Conservation (phyloP, 1,140 invertebrate genomes). For the Hermatobates lingyangjiaoensis region DNA sequence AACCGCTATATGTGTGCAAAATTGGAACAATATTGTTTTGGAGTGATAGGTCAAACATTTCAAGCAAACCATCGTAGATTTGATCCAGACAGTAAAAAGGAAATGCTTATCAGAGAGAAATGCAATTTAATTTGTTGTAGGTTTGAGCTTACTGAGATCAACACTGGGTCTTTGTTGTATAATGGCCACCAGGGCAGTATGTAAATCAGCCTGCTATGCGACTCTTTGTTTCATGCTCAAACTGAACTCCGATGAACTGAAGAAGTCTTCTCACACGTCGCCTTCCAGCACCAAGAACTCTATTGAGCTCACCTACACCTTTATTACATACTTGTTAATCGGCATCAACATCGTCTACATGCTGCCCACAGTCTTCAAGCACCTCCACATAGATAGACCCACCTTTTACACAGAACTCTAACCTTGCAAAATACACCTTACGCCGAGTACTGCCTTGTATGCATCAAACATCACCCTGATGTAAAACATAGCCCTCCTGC, state of each 20-base stretch:
- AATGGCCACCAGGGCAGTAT: constrained; percentile 40
- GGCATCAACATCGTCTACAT: constrained; percentile 56
- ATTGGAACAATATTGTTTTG: too few species aligned
- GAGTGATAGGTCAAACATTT: too few species aligned
- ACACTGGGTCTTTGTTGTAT: constrained; percentile 52
- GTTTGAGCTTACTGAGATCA: constrained; percentile 42
- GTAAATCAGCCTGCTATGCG: constrained; percentile 47
- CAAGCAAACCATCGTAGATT: too few species aligned
- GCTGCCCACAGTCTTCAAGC: constrained; percentile 56
- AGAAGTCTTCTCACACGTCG: constrained; percentile 29
- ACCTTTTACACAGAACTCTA: constrained; percentile 73
- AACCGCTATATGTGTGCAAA: too few species aligned
- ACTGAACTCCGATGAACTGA: constrained; percentile 38
- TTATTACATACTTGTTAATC: constrained; percentile 51
- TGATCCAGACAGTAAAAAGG: too few species aligned
- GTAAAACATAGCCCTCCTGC: too few species aligned
- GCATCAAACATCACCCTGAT: too few species aligned
- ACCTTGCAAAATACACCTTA: too few species aligned
- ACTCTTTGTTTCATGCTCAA: constrained; percentile 45
- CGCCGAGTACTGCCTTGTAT: too few species aligned
- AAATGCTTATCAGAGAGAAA: too few species aligned
- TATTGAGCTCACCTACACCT: constrained; percentile 65
- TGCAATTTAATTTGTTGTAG: constrained; percentile 15
- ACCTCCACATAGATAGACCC: constrained; percentile 53
- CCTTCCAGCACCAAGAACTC: constrained; percentile 35